These are phyloP conservation scores for Arnoldichthys spilopterus DNA, from an alignment of 2,797 vertebrate species.

Conservation along the genomic window DNA sequence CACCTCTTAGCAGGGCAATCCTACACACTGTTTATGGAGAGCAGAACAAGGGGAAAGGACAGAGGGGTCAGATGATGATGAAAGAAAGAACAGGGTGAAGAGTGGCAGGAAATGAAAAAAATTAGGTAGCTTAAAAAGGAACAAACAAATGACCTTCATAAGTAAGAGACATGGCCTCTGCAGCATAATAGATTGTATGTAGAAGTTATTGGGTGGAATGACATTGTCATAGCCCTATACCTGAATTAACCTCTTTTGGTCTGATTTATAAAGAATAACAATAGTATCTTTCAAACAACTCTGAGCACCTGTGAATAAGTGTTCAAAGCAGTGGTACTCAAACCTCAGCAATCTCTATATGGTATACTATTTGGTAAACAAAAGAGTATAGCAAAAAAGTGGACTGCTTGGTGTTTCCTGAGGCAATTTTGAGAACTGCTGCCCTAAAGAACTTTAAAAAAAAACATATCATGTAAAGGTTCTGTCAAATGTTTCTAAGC, in stretches of 20 bases:
- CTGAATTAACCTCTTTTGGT: neutral
- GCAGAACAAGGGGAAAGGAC: neutral
- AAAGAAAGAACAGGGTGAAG: neutral
- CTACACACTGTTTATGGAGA: constrained; percentile 12
- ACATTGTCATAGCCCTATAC: neutral
- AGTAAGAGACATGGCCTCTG: neutral
- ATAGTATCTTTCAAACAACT: neutral
- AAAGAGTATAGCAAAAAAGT: too few relatives aligned
- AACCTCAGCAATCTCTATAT: too few relatives aligned
- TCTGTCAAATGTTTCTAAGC: neutral
- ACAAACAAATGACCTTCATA: constrained; percentile 8
- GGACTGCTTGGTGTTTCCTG: too few relatives aligned
- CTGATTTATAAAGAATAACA: neutral
- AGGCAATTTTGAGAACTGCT: too few relatives aligned
- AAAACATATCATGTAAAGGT: neutral
- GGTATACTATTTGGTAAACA: too few relatives aligned
- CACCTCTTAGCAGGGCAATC: constrained; percentile 46
- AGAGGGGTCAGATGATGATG: constrained; percentile 12
- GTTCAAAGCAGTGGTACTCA: too few relatives aligned
- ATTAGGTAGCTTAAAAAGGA: neutral
- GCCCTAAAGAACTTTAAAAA: neutral
- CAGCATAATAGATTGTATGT: neutral
- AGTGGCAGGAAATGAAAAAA: neutral
- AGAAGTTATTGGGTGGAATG: neutral
- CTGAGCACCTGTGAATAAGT: neutral